Conservation (phyloP, 2,888 invertebrate species). For the Temnothorax ravouxi region DNA sequence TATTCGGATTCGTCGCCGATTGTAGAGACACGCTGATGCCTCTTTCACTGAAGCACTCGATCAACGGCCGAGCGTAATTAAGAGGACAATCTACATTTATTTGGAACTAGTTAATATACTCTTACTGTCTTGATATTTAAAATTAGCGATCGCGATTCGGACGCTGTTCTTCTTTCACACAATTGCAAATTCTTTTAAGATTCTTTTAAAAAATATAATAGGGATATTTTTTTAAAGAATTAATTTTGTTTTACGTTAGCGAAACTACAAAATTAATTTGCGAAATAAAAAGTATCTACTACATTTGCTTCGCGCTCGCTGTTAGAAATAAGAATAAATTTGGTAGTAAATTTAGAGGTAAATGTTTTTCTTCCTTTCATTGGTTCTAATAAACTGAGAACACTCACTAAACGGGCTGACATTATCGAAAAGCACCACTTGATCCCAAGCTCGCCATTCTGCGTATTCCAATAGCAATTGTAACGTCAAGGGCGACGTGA, state of each 20-base stretch:
- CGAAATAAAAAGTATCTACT: neutral
- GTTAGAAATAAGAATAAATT: conserved; percentile 13
- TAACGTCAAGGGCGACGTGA: conserved; percentile 83
- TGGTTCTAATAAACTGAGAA: neutral
- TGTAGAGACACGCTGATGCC: conserved; percentile 82
- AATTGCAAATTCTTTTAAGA: neutral
- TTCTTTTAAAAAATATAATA: neutral
- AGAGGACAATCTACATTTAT: conserved; percentile 73
- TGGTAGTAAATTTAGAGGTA: neutral
- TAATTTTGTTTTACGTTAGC: neutral
- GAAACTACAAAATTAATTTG: neutral
- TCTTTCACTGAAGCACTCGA: conserved; percentile 79
- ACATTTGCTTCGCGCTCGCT: neutral
- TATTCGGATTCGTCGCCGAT: conserved; percentile 78
- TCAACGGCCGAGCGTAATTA: conserved; percentile 78
- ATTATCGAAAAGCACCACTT: conserved; percentile 87
- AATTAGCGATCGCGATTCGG: neutral
- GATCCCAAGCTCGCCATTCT: conserved; percentile 88
- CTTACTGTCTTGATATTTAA: conserved; percentile 1
- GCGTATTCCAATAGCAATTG: conserved; percentile 88
- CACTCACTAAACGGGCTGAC: conserved; percentile 76
- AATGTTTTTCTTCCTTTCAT: neutral
- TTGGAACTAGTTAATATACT: conserved; percentile 14
- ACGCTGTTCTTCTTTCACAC: no score
- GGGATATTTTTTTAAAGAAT: neutral